These are phyloP conservation scores for Asarcornis scutulata DNA, from an alignment of 2,113 vertebrate genomes.

Conservation along the genomic window DNA sequence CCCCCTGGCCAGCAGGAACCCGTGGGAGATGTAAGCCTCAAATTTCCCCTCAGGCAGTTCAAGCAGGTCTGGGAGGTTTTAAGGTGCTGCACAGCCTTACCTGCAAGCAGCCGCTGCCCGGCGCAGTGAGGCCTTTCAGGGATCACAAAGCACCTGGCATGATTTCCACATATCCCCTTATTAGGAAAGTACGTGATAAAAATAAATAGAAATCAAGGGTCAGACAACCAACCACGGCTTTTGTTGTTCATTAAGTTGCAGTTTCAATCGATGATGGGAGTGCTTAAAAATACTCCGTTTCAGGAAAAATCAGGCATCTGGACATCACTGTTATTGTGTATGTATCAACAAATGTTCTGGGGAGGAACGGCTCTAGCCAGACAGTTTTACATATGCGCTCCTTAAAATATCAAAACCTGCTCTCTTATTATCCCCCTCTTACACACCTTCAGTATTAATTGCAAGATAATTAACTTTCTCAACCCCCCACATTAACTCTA, in stretches of 20 bases:
- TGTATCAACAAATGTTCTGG: neutral
- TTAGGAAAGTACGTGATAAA: neutral
- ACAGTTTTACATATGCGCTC: neutral
- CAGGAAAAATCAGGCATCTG: neutral
- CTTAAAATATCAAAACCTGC: neutral
- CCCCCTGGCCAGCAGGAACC: neutral
- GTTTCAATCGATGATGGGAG: neutral
- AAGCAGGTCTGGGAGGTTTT: neutral
- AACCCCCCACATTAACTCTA: neutral
- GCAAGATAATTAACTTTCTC: conserved; percentile 37
- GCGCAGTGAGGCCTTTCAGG: neutral
- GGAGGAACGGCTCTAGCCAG: neutral
- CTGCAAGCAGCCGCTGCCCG: fast-evolving
- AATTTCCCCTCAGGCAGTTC: fast-evolving
- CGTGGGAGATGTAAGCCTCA: neutral
- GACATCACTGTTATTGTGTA: neutral
- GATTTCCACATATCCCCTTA: neutral
- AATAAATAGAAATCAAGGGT: conserved; percentile 3
- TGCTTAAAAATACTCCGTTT: neutral
- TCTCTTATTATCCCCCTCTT: neutral
- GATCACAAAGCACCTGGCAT: neutral
- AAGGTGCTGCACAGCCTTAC: neutral
- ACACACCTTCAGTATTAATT: neutral
- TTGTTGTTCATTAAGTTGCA: neutral
- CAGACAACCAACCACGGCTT: neutral